Evolutionary conservation across 2,113 vertebrate genomes (phyloP).

Genomic region (crab-eating macaque (Macaca fascicularis)): T2T-MFA8v1.1 NC_088394.1:23321001-23321500

Average conservation of each 20-base stretch:
- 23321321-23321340: neutral
- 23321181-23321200: neutral
- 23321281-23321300: neutral
- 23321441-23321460: neutral
- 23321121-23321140: conserved; percentile 46
- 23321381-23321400: neutral
- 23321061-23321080: neutral
- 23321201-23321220: neutral
- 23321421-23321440: neutral
- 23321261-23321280: neutral
- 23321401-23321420: neutral
- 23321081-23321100: neutral
- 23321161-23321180: neutral
- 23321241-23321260: neutral
- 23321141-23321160: neutral
- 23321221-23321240: neutral
- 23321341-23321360: neutral
- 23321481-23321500: neutral
- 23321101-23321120: conserved; percentile 1
- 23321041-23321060: neutral
- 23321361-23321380: neutral
- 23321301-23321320: conserved; percentile 47
- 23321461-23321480: neutral
- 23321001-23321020: neutral
- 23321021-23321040: neutral